Evolutionary conservation across 2,888 invertebrate species (phyloP).

Genomic region (Caenorhabditis becei): DNA sequence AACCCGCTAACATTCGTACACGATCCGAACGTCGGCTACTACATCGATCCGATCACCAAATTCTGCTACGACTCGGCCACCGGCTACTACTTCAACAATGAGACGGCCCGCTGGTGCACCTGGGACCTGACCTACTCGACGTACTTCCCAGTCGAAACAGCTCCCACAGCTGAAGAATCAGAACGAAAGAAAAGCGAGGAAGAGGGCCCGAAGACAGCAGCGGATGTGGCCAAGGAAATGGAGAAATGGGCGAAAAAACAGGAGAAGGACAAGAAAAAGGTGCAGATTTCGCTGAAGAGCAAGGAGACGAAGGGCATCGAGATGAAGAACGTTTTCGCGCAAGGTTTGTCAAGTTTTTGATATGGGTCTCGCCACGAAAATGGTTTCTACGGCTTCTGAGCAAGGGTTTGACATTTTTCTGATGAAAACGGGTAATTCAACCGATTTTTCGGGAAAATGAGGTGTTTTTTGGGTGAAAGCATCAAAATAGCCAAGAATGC

Average conservation of each 20-base stretch:
- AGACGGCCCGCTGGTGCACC: conserved; percentile 92
- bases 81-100: conserved; percentile 93
- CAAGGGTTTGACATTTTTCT: too few relatives aligned
- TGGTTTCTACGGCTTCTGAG: too few relatives aligned
- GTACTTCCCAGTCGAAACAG: conserved; percentile 70
- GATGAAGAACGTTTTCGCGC: conserved; percentile 65
- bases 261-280: conserved; percentile 90
- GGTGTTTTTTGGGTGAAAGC: too few relatives aligned
- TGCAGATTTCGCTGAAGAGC: conserved; percentile 68
- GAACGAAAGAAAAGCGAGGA: conserved; percentile 26
- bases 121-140: conserved; percentile 87
- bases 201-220: conserved; percentile 79
- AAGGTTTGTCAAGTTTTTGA: too few relatives aligned
- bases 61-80: conserved; percentile 92
- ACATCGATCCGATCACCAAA: conserved; percentile 93
- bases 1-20: conserved; percentile 94
- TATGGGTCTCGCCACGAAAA: background rate
- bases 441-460: too few relatives aligned
- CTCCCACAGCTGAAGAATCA: conserved; percentile 20
- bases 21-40: conserved; percentile 95
- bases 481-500: too few relatives aligned
- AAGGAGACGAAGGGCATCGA: conserved; percentile 49
- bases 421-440: too few relatives aligned
- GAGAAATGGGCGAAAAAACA: conserved; percentile 96
- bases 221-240: conserved; percentile 86